Evolutionary conservation across 2,113 vertebrate species (phyloP).

Genomic region (Ceuthmochares aereus): DNA sequence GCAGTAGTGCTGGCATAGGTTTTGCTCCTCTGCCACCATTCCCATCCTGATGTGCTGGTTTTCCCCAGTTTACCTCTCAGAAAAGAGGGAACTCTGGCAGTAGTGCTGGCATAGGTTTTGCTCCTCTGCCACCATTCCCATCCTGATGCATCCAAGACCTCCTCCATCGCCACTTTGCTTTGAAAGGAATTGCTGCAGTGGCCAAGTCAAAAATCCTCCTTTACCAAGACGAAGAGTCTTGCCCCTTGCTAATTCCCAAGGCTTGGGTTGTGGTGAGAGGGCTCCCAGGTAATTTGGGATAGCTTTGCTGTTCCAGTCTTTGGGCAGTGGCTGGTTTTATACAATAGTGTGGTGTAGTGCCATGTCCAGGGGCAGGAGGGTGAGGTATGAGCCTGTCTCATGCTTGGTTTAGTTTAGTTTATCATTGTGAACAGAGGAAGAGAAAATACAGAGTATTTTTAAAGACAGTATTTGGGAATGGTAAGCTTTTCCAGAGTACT

Average conservation of each 20-base stretch:
- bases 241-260: accelerated
- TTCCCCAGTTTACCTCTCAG: not conserved
- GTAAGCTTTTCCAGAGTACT: not conserved
- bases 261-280: not conserved
- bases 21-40: not conserved
- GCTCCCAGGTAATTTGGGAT: not conserved
- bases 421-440: not conserved
- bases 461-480: not conserved
- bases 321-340: not conserved
- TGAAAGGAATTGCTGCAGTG: not conserved
- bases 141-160: not conserved
- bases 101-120: not conserved
- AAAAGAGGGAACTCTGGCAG: not conserved
- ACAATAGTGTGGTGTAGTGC: not conserved
- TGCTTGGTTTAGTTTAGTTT: not conserved
- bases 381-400: not conserved
- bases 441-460: not conserved
- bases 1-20: not conserved
- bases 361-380: not conserved
- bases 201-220: not conserved
- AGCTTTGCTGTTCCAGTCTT: not conserved
- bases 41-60: not conserved
- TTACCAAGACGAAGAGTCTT: not conserved
- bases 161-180: not conserved
- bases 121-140: not conserved